Evolutionary conservation across 2,888 invertebrate genomes (phyloP).

Genomic region (Trypoxylon attenuatum): DNA sequence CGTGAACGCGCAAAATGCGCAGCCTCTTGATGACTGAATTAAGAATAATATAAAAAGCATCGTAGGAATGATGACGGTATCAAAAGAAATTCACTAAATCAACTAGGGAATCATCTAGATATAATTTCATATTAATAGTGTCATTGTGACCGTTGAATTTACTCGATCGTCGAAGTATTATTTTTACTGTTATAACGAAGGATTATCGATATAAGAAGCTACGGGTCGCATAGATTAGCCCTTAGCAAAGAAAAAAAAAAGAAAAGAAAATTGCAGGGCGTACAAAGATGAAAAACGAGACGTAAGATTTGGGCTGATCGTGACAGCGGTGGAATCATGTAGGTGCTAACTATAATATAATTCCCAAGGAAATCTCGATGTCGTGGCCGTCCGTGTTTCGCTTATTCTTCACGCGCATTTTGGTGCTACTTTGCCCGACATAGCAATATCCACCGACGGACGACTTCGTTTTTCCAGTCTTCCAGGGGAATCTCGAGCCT

Average conservation of each 20-base stretch:
- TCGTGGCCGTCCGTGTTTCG: conserved; percentile 39
- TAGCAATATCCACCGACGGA: conserved; percentile 27
- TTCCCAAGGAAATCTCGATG: conserved; percentile 36
- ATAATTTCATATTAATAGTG: conserved; percentile 20
- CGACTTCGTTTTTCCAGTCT: conserved; percentile 49
- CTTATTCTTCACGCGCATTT: conserved; percentile 29
- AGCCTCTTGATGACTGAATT: background rate
- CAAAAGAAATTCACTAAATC: background rate
- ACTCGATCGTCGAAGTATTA: conserved; percentile 24
- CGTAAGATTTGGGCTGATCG: conserved; percentile 5
- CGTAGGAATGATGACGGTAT: background rate
- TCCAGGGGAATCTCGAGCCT: conserved; percentile 42
- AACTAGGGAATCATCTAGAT: conserved; percentile 7
- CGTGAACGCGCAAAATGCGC: background rate
- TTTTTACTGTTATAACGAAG: conserved; percentile 18
- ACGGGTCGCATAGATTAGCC: background rate
- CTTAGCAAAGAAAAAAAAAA: background rate
- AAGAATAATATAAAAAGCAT: background rate
- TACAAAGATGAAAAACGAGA: background rate
- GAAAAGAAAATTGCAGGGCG: too few species aligned
- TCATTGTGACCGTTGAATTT: conserved; percentile 14
- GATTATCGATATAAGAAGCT: conserved; percentile 1
- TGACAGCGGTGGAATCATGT: conserved; percentile 24
- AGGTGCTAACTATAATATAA: conserved; percentile 51
- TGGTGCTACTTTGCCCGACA: conserved; percentile 44